phyloP scores from a whole-genome alignment of 2,888 invertebrate species.

The Agrochola lota region DNA sequence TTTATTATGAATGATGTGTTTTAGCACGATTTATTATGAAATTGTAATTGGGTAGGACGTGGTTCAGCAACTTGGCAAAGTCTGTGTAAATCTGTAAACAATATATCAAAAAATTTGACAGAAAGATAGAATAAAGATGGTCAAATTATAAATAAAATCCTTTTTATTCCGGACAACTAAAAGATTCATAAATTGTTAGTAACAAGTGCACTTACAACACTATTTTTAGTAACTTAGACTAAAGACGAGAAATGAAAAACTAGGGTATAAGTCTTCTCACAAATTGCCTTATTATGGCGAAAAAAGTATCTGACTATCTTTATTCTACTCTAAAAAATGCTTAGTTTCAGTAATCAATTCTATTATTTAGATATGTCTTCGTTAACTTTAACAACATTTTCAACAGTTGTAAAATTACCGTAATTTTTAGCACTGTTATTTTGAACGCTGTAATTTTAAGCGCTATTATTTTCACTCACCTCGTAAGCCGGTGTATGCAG shows the following conservation, averaged over 20 bases:
- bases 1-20: not conserved
- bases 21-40: slow-evolving; percentile 1
- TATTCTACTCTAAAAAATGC: not conserved
- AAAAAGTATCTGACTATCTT: too few species aligned
- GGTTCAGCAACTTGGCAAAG: not conserved
- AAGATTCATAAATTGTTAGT: too few species aligned
- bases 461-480: slow-evolving; percentile 84
- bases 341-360: not conserved
- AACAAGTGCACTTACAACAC: too few species aligned
- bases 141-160: too few species aligned
- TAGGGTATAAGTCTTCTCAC: too few species aligned
- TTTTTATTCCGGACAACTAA: too few species aligned
- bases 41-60: not conserved
- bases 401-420: not conserved
- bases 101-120: not conserved
- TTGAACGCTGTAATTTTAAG: not conserved
- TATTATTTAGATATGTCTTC: not conserved
- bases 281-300: too few species aligned
- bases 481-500: slow-evolving; percentile 92
- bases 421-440: not conserved
- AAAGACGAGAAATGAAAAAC: too few species aligned
- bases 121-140: not conserved
- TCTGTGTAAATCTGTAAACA: not conserved
- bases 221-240: too few species aligned
- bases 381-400: not conserved